Evolutionary conservation across 2,113 vertebrate genomes (phyloP), one percentile per base, ranked within the genome.

Genomic region (Struthidea cinerea): DNA sequence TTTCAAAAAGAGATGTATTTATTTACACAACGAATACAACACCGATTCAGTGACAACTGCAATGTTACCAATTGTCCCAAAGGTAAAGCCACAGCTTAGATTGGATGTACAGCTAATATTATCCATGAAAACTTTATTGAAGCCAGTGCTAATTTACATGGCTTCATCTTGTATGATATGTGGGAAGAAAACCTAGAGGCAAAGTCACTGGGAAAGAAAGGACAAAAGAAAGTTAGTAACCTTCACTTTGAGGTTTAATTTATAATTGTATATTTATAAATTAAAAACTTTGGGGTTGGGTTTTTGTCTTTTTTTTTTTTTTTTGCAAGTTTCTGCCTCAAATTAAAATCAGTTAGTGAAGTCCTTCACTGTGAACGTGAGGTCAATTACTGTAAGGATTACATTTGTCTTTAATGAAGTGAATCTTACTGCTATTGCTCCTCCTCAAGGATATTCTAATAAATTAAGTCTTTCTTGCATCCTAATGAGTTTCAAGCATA

Each of bases 1-100:
- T 76, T 65, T 61, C 24, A 11, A 56, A 77, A 67, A 80, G 16
- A 50, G 4, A n/a, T 32, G 1, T 14, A 56, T 44, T 83, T 86
- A 17, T 64, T 88, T 64, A 46, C 7, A 27, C 28, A 53, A 11
- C 19, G 1, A 79, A 37, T 77, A 17, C 32, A 77, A 16, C 12
- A 26, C 3, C 0, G 0, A 11, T 84, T 94, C n/a, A 17, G 44
- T 55, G 60, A 67, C 2, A 20, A 56, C 37, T 0, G 0, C 64
- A 81, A 11, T 26, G 52, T 57, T 7, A 1, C 28, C 32, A 59
- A 1, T 32, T 61, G 64, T 84, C 23, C 44, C 52, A 47, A 93
- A 90, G 37, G 20, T 84, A 67, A 91, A 83, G 27, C 16, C 47
- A 67, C 46, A 60, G 47, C 27, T 64, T 33, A 56, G 39, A 59